Percentiles rank a stretch among this genome's conserved stretches.
Evolutionary conservation across 1,140 invertebrate genomes (phyloP).

Genomic region (Leucophenga varia): DNA sequence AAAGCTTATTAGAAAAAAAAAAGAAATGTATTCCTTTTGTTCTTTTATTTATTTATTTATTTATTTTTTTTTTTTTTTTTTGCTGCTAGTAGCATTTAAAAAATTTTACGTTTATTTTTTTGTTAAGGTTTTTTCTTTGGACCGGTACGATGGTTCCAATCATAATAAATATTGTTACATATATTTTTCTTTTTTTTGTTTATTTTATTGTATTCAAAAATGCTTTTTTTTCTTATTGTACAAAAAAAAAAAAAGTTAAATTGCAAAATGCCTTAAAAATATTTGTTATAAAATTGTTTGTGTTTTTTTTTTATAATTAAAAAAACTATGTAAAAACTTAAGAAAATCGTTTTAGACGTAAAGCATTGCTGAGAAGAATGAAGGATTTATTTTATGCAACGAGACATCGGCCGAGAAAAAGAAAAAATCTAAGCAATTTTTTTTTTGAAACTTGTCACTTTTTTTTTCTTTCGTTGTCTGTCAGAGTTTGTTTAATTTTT

Average conservation of each 20-base stretch:
- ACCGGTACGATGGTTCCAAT: slow-evolving; percentile 57
- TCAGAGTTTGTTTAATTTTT: neutral
- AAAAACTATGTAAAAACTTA: slow-evolving; percentile 6
- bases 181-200: slow-evolving; percentile 24
- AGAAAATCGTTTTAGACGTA: slow-evolving; percentile 21
- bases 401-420: slow-evolving; percentile 55
- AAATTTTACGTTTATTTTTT: slow-evolving; percentile 31
- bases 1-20: no score
- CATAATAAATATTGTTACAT: slow-evolving; percentile 16
- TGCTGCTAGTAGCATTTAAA: slow-evolving; percentile 11
- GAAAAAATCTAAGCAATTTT: slow-evolving; percentile 57
- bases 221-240: slow-evolving; percentile 11
- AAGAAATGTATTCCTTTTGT: no score
- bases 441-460: slow-evolving; percentile 14
- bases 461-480: neutral
- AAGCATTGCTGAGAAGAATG: slow-evolving; percentile 34
- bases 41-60: no score
- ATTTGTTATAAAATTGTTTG: slow-evolving; percentile 20
- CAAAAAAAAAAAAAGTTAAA: no score
- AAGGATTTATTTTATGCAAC: slow-evolving; percentile 43
- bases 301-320: slow-evolving; percentile 28
- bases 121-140: slow-evolving; percentile 59
- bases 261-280: slow-evolving; percentile 41
- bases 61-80: slow-evolving; percentile 19
- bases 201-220: slow-evolving; percentile 8